Base-by-base conservation (phyloP, 2,113 vertebrate species). In the Passer montanus region DNA sequence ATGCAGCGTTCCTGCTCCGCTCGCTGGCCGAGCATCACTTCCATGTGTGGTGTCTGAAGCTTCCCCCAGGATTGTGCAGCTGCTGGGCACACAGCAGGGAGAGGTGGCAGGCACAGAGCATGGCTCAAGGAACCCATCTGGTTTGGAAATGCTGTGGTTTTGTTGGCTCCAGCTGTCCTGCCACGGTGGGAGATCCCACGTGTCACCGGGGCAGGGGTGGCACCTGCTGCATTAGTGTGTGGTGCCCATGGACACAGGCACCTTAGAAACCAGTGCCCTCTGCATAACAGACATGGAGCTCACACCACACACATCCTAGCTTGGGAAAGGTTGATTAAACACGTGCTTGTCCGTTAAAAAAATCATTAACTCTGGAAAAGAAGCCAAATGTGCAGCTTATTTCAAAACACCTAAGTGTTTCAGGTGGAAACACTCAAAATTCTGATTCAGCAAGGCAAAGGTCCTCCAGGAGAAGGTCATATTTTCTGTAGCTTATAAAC, bases 401-500 rank as follows among this genome's bases (percentile, higher is more conserved):
- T 84, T 84, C 4, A 49, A 64, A 85, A 59, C 9, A 30, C 3
- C 1, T 55, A 37, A 28, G 26, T 84, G 55, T 16, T 63, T 84
- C 82, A 77, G 91, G 41, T 91, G 50, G 79, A 41, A 41, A 68
- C 69, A 33, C 35, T 44, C 23, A 90, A 41, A 46, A 52, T 50
- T n/a, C 43, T 66, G 35, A 53, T 68, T 95, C 89, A 94, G 86
- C 90, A 90, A 97, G 93, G 94, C 92, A 97, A 93, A 95, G 95
- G 95, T 91, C 93, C 96, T 95, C 97, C 97, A 41, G 87, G 47
- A 91, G 92, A 97, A 93, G 77, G 33, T 91, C 79, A 9, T 86
- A 88, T 96, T 96, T 97, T 96, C 95, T 94, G 68, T 97, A 96
- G 94, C 96, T 97, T 96, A 96, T 97, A 97, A 95, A 98, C 94